These are phyloP conservation scores for Chrysolina haemoptera DNA, from an alignment of 2,888 invertebrate genomes.

Conservation along the genomic window DNA sequence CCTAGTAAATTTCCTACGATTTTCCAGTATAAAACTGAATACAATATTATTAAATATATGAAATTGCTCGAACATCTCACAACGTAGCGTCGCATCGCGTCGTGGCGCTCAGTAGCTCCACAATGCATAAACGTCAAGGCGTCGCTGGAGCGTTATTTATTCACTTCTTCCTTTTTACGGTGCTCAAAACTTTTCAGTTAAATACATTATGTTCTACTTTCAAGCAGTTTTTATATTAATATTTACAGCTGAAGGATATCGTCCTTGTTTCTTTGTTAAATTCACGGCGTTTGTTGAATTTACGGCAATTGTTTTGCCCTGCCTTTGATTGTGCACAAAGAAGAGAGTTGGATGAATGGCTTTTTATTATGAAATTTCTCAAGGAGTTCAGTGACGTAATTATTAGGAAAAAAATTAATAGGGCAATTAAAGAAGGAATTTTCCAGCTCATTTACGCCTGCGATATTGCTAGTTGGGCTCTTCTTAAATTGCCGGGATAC, in stretches of 20 bases:
- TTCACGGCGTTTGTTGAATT: conserved; percentile 29
- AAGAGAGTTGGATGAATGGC: conserved; percentile 10
- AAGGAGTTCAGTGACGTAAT: not conserved
- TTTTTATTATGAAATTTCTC: not conserved
- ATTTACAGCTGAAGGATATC: conserved; percentile 36
- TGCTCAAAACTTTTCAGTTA: conserved; percentile 39
- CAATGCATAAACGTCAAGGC: conserved; percentile 29
- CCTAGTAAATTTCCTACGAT: too few species aligned
- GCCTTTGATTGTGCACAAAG: conserved; percentile 18
- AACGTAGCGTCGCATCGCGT: too few species aligned
- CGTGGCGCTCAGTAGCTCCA: conserved; percentile 3
- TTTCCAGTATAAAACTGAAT: too few species aligned
- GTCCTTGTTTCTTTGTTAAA: conserved; percentile 32
- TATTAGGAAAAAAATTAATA: not conserved
- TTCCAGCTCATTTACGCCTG: too few species aligned
- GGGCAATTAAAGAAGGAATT: not conserved
- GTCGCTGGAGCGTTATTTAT: conserved; percentile 32
- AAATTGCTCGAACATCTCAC: not conserved
- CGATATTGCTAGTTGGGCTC: too few species aligned
- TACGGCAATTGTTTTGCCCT: conserved; percentile 28
- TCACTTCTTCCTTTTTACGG: conserved; percentile 31
- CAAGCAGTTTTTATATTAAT: conserved; percentile 41
- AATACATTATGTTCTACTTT: conserved; percentile 41
- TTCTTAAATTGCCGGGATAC: too few species aligned
- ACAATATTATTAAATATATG: not conserved